Percentiles rank a stretch among this genome's conserved stretches.
Conservation (phyloP, 2,113 vertebrate genomes). For the Oenanthe oenanthe region DNA sequence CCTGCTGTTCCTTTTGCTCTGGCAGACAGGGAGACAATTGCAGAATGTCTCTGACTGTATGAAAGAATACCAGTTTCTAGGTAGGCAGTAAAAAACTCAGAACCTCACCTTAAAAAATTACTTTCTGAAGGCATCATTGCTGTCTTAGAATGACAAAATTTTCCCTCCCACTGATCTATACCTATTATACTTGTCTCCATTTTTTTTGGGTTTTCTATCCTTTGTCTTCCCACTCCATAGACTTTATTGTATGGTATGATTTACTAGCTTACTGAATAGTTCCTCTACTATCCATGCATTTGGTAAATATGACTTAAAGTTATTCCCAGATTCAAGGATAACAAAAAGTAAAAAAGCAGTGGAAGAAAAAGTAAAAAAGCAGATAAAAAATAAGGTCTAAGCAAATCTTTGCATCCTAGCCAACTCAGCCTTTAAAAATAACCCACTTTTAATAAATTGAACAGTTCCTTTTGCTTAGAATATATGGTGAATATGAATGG, state of each 20-base stretch:
- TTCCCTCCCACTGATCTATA: not conserved
- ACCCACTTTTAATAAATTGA: not conserved
- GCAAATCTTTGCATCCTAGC: not conserved
- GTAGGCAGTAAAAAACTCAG: not conserved
- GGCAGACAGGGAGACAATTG: not conserved
- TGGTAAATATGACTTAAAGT: not conserved
- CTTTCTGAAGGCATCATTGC: not conserved
- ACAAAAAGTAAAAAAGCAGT: not conserved
- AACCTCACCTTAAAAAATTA: not conserved
- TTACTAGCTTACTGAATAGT: not conserved
- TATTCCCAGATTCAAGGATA: not conserved
- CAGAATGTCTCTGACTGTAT: not conserved
- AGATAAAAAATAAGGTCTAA: not conserved
- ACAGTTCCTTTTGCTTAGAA: not conserved
- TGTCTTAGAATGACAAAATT: not conserved
- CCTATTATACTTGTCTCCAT: not conserved
- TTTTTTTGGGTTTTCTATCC: not conserved
- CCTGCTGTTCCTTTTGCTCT: not conserved
- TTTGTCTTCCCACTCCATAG: not conserved
- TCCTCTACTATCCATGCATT: not conserved
- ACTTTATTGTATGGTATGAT: not conserved
- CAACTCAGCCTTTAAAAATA: not conserved
- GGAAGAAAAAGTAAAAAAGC: not conserved
- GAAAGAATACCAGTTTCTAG: not conserved
- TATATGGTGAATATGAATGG: not conserved